Evolutionary conservation across 2,888 invertebrate species (phyloP).

Genomic region (Perizoma affinitatum): DNA sequence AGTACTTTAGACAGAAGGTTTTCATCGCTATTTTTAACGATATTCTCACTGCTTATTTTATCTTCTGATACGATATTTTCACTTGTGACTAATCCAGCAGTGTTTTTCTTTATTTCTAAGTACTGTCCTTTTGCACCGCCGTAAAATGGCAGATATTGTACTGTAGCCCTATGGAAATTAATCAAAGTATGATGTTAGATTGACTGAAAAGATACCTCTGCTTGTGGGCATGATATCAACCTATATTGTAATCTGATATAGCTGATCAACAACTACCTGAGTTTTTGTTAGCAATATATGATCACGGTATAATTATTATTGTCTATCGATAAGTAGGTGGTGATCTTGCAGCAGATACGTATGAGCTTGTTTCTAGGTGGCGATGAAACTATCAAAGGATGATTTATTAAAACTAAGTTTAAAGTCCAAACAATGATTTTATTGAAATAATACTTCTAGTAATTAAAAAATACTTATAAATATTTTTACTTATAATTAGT

Average conservation of each 20-base stretch:
- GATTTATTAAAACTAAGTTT: conserved; percentile 10
- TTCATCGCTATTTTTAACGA: conserved; percentile 68
- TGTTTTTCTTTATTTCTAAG: conserved; percentile 83
- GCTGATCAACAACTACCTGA: neutral
- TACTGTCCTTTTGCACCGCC: conserved; percentile 89
- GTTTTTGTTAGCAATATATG: neutral
- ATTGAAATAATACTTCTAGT: too few species aligned
- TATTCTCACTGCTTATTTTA: conserved; percentile 68
- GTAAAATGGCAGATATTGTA: conserved; percentile 86
- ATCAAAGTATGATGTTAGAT: neutral
- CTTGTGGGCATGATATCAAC: too few species aligned
- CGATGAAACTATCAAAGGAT: neutral
- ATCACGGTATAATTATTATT: too few species aligned
- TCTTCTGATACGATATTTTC: conserved; percentile 78
- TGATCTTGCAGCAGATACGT: neutral
- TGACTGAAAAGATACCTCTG: too few species aligned
- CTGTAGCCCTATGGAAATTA: conserved; percentile 51
- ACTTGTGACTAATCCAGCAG: conserved; percentile 76
- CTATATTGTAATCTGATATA: too few species aligned
- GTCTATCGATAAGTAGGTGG: too few species aligned
- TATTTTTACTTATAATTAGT: too few species aligned
- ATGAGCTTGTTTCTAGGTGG: conserved; percentile 21
- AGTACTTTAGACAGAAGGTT: conserved; percentile 73
- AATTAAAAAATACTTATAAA: neutral
- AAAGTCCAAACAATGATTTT: conserved; percentile 5